Conservation (phyloP, 2,888 invertebrate species). For the Ennomos quercinarius region DNA sequence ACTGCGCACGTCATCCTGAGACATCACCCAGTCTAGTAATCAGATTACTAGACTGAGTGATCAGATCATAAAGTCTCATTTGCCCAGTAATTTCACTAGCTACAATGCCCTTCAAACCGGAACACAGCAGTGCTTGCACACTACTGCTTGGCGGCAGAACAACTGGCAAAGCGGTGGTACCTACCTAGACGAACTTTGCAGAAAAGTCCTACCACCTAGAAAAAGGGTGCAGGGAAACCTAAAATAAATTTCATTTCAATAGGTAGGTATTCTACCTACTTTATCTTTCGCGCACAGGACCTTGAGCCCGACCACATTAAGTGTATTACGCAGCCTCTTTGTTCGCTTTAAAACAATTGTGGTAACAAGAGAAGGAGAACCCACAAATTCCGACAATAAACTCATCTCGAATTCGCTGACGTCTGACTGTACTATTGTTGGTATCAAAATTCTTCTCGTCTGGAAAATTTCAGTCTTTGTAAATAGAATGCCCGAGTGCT, state of each 20-base stretch:
- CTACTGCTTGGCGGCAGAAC: no score
- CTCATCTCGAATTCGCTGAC: conserved; percentile 58
- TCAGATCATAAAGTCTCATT: no score
- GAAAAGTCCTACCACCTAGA: no score
- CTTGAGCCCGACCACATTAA: conserved; percentile 55
- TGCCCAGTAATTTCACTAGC: no score
- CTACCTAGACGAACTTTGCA: no score
- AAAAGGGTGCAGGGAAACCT: conserved; percentile 34
- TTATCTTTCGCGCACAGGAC: conserved; percentile 46
- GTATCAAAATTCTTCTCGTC: conserved; percentile 71
- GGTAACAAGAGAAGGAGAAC: conserved; percentile 54
- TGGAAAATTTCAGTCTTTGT: conserved; percentile 73
- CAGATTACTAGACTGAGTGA: no score
- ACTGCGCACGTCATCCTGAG: no score
- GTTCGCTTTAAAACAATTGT: conserved; percentile 63
- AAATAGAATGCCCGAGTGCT: conserved; percentile 58
- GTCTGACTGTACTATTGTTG: conserved; percentile 64
- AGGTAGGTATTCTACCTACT: no score
- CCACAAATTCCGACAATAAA: conserved; percentile 62
- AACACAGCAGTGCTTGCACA: no score
- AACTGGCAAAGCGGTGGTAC: no score
- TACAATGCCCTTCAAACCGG: no score
- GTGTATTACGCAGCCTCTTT: conserved; percentile 53
- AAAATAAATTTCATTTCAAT: conserved; percentile 46
- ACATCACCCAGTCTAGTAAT: no score